Base-by-base conservation (phyloP, 2,888 invertebrate species). In the Rutpela maculata region DNA sequence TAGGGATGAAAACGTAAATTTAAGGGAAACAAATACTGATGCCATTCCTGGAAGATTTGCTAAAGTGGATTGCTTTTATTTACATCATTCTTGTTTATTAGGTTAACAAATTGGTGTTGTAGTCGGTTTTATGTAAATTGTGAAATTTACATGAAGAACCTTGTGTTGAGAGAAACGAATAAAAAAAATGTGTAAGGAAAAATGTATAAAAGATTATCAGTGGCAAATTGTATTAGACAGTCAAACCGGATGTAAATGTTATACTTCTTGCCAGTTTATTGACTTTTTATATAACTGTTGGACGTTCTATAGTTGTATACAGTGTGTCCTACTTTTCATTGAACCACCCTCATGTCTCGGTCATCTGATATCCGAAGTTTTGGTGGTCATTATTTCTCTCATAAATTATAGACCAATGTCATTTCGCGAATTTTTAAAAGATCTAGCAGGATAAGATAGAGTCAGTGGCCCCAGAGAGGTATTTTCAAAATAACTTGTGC, bases 51-150 rank as follows among this genome's bases (percentile, higher is more conserved):
- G 59, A 15, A 19, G 59, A 59, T 59, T 22, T 15, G 19, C 59
- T 22, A 22, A 59, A 59, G 59, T 59, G 59, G 59, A 59, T 59
- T 59, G 59, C 22, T 22, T 59, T 19, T 59, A 57, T 59, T 59
- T 59, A 59, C 59, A 59, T 59, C 10, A 18, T 4, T 22, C 22
- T 15, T 22, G 22, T 59, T 19, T 59, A 22, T 59, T 59, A 59
- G 7, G 18, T 57, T 57, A 57, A 57, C 17, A 57, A 18, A 57
- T 57, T 55, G 67, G 3, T 43, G 12, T 43, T 43, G 43, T 43
- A 15, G 43, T 15, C n/a, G 1, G 50, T 50, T 4, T n/a, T 50
- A n/a, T 7, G 50, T 7, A 50, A 50, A 50, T 12, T n/a, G 15
- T 15, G 12, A 43, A 11, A 43, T 43, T 43, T 43, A 12, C 43